A percentile compares a stretch with the other conserved stretches of the same genome.
Evolutionary conservation across 2,797 vertebrate species (phyloP).

Genomic region (Staurois parvus): DNA sequence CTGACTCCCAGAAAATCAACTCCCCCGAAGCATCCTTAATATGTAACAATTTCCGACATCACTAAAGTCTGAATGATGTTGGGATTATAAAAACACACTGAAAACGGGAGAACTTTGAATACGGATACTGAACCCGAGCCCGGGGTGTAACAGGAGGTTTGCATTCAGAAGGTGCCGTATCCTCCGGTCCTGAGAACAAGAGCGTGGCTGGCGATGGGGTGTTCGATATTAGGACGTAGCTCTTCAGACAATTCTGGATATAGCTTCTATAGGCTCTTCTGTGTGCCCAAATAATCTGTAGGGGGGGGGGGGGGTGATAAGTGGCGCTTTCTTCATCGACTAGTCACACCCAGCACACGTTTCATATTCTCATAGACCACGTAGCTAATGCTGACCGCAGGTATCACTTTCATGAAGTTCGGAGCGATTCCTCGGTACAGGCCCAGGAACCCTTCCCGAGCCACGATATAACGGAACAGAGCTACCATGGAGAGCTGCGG

Average conservation of each 20-base stretch:
- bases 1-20: neutral
- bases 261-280: neutral
- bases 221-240: neutral
- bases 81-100: neutral
- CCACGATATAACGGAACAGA: constrained; percentile 72
- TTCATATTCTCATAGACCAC: constrained; percentile 79
- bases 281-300: neutral
- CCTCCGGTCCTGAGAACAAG: neutral
- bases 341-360: constrained; percentile 72
- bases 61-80: neutral
- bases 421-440: constrained; percentile 76
- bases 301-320: neutral
- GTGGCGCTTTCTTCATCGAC: constrained; percentile 67
- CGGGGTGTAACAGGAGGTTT: neutral
- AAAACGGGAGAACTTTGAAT: neutral
- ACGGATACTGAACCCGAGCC: neutral
- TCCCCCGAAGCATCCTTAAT: neutral
- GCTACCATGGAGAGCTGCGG: constrained; percentile 73
- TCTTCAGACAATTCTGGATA: neutral
- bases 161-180: too few species aligned
- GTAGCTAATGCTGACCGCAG: constrained; percentile 78
- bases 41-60: neutral
- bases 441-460: constrained; percentile 71
- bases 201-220: neutral
- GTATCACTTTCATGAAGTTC: constrained; percentile 79